Percentiles rank a stretch among this genome's conserved stretches.
Evolutionary conservation across 2,888 invertebrate genomes (phyloP).

Genomic region (Oxystoma pomonae): DNA sequence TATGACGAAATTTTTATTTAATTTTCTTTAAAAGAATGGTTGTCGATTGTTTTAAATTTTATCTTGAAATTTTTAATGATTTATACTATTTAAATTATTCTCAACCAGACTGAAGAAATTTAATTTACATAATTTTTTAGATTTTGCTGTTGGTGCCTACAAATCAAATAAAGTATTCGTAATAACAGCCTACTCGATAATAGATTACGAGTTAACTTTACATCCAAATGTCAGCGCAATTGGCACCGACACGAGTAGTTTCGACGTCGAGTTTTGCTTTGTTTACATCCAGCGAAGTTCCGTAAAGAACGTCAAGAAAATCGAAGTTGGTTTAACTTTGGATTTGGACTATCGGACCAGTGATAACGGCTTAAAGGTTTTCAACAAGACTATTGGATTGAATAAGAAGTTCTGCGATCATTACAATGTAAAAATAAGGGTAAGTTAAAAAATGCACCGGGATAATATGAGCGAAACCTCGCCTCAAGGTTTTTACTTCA

Average conservation of each 20-base stretch:
- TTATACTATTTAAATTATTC: too few species aligned
- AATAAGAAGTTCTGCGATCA: constrained; percentile 8
- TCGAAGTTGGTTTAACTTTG: constrained; percentile 17
- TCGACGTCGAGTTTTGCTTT: constrained; percentile 24
- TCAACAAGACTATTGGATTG: constrained; percentile 8
- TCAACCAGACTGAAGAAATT: too few species aligned
- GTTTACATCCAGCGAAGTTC: constrained; percentile 23
- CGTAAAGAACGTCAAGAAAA: constrained; percentile 5
- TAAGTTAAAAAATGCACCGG: constrained; percentile 12
- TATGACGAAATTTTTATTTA: too few species aligned
- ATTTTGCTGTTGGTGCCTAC: constrained; percentile 59
- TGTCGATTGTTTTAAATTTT: too few species aligned
- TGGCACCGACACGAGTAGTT: constrained; percentile 5
- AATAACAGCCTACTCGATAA: constrained; percentile 46
- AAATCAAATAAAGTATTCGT: constrained; percentile 54
- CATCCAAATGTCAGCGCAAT: constrained; percentile 19
- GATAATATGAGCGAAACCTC: too few species aligned
- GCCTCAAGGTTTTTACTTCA: too few species aligned
- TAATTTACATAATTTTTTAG: too few species aligned
- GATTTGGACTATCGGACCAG: constrained; percentile 21
- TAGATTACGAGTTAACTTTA: constrained; percentile 29
- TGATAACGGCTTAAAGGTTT: constrained; percentile 8
- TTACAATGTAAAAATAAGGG: constrained; percentile 15
- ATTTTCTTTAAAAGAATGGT: too few species aligned
- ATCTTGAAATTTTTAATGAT: too few species aligned